Conservation (phyloP, 2,113 vertebrate species). For the Odocoileus virginianus region DNA sequence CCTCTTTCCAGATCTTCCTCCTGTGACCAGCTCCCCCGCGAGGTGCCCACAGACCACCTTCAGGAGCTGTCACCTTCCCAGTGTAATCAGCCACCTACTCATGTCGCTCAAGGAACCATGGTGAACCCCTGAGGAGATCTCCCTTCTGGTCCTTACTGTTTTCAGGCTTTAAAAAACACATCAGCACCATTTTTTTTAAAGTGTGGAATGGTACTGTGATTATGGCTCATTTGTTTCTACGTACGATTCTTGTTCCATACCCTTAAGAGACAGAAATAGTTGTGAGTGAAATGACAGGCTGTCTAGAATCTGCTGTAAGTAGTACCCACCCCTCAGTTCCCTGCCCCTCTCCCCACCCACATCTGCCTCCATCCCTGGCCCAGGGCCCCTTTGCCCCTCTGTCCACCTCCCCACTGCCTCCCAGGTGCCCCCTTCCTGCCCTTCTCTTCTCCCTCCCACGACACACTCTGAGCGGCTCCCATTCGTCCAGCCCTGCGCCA, state of each 20-base stretch:
- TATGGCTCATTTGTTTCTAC: neutral
- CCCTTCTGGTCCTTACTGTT: neutral
- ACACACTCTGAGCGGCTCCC: neutral
- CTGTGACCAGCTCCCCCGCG: rapidly evolving
- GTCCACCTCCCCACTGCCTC: neutral
- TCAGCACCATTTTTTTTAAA: neutral
- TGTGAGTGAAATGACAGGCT: neutral
- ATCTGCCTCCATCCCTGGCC: neutral
- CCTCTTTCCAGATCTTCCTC: neutral
- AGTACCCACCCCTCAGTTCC: neutral
- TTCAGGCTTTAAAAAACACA: neutral
- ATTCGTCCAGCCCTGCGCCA: neutral
- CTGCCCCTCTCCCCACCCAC: neutral
- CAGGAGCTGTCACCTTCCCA: neutral
- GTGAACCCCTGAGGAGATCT: neutral
- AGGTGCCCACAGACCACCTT: neutral
- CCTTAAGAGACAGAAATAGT: neutral
- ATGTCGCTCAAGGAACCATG: neutral
- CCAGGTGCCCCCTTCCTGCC: neutral
- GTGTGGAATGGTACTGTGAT: neutral
- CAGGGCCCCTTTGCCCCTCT: neutral
- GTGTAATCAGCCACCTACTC: neutral
- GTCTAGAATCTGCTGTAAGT: neutral
- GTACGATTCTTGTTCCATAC: neutral
- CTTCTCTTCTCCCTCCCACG: neutral